Conservation (phyloP, 2,113 vertebrate species). For the Centropus unirufus region DNA sequence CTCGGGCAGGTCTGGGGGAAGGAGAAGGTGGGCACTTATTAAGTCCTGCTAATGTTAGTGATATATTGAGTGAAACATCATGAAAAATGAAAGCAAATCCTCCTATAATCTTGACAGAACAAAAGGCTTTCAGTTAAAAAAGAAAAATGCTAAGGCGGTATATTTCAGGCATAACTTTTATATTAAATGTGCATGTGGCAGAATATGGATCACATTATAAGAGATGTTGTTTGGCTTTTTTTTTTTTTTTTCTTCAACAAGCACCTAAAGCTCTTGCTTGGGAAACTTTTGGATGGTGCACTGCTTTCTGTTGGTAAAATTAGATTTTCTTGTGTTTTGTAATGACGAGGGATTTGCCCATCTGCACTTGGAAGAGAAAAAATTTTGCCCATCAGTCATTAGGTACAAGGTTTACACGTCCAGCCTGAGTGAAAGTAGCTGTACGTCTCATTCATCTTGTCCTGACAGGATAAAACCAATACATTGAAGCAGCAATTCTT, state of each 20-base stretch:
- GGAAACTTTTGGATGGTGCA: neutral
- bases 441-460: constrained; percentile 41
- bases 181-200: constrained; percentile 73
- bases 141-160: constrained; percentile 62
- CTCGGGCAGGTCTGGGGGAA: neutral
- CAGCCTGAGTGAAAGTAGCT: constrained; percentile 54
- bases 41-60: constrained; percentile 63
- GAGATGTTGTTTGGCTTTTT: constrained; percentile 32
- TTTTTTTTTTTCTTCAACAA: neutral
- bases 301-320: constrained; percentile 31
- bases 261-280: constrained; percentile 55
- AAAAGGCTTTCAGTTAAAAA: constrained; percentile 79
- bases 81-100: constrained; percentile 76
- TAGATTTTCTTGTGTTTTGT: constrained; percentile 31
- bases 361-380: constrained; percentile 56
- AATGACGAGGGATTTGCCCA: constrained; percentile 39
- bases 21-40: constrained; percentile 50
- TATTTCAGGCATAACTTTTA: constrained; percentile 77
- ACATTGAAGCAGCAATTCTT: neutral
- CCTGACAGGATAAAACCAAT: constrained; percentile 28
- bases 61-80: constrained; percentile 77
- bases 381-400: constrained; percentile 66
- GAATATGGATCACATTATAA: constrained; percentile 77
- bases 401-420: constrained; percentile 67
- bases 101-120: constrained; percentile 75